These are phyloP conservation scores for Drosophila dunni DNA, from an alignment of 1,140 invertebrate genomes.

Conservation along the genomic window DNA sequence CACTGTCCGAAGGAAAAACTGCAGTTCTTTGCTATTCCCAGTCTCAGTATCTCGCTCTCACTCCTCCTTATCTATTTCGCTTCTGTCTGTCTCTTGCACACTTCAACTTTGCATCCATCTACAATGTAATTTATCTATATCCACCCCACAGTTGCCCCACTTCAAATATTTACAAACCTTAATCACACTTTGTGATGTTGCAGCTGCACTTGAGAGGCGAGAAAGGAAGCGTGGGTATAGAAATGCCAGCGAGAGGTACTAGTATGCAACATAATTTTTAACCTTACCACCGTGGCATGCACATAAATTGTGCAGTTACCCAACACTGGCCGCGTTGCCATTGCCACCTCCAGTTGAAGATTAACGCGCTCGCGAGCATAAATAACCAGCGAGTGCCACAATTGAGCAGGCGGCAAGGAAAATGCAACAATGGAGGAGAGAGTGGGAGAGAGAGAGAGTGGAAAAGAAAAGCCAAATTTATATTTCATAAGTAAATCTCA, in stretches of 20 bases:
- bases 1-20: background rate
- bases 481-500: conserved; percentile 68
- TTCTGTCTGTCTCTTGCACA: background rate
- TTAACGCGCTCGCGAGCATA: conserved; percentile 60
- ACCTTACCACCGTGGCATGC: conserved; percentile 47
- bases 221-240: conserved; percentile 25
- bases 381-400: conserved; percentile 60
- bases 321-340: conserved; percentile 29
- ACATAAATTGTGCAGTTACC: conserved; percentile 57
- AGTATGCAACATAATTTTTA: conserved; percentile 62
- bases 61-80: background rate
- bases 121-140: conserved; percentile 28
- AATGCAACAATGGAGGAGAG: conserved; percentile 23
- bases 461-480: conserved; percentile 54
- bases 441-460: conserved; percentile 8
- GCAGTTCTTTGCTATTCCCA: too few species aligned
- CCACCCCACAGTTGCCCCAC: conserved; percentile 12
- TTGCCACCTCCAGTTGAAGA: conserved; percentile 42
- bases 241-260: conserved; percentile 34
- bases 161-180: conserved; percentile 60
- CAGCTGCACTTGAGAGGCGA: conserved; percentile 21
- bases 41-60: background rate
- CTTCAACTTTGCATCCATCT: background rate
- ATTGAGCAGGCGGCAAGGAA: conserved; percentile 47
- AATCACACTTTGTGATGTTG: conserved; percentile 55